Conservation (phyloP, 1,140 invertebrate genomes). For the Trinorchestia longiramus region DNA sequence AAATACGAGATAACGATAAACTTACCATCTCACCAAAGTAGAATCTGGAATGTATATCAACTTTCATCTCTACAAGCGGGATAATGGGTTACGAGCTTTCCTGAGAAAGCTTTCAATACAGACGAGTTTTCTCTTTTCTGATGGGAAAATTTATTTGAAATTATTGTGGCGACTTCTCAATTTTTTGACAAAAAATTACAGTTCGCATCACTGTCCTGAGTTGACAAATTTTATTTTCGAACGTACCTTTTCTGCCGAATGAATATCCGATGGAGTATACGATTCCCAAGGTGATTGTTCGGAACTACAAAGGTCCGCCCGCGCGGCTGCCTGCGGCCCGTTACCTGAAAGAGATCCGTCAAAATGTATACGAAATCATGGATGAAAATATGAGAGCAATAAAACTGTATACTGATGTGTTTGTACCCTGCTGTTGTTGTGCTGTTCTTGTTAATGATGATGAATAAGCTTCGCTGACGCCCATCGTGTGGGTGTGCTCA, state of each 20-base stretch:
- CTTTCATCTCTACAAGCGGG: not conserved
- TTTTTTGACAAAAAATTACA: not conserved
- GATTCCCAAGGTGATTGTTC: not conserved
- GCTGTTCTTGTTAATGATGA: slow-evolving; percentile 19
- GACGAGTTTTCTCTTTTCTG: too few species aligned
- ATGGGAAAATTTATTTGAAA: not conserved
- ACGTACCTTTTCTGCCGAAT: not conserved
- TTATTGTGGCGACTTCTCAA: not conserved
- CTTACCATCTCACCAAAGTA: slow-evolving; percentile 25
- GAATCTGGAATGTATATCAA: not conserved
- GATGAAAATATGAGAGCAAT: slow-evolving; percentile 51
- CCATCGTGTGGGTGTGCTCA: not conserved
- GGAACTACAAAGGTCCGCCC: not conserved
- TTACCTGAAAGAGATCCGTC: slow-evolving; percentile 26
- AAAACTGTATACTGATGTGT: slow-evolving; percentile 55
- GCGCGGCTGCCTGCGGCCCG: not conserved
- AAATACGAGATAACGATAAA: slow-evolving; percentile 44
- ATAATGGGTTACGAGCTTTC: not conserved
- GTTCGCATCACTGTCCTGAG: not conserved
- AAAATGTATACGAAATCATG: slow-evolving; percentile 46
- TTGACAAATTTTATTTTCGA: not conserved
- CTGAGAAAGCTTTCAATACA: not conserved
- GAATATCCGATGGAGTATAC: slow-evolving; percentile 21
- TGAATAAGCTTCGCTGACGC: not conserved
- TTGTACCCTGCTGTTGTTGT: slow-evolving; percentile 55